Evolutionary conservation across 2,113 vertebrate species (phyloP), one percentile per base, ranked within the genome.

Genomic region (Salvelinus fontinalis): DNA sequence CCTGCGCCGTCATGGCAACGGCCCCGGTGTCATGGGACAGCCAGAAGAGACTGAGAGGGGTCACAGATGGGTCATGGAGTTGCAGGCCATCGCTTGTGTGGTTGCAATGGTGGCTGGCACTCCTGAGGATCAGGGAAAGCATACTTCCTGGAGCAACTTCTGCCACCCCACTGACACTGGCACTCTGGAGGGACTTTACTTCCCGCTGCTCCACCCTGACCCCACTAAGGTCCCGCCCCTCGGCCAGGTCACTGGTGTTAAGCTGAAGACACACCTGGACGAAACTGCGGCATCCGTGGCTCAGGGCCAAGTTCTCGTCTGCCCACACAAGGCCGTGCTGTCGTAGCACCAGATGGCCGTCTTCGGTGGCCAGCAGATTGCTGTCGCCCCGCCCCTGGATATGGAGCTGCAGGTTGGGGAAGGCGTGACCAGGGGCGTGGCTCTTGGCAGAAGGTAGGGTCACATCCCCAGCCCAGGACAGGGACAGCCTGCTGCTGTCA

Each of bases 311-410:
- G 83, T 94, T 97, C 60, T 94, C 85, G 24, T 96, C 96, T 31
- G 91, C 85, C 95, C 95, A 97, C 67, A 96, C 78, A 64, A 97
- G 89, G n/a, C 95, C 95, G 0, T 96, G 94, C 22, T 95, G 94
- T 73, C 85, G 91, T 78, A 96, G 90, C 22, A 90, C 76, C 74
- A 96, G 80, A 8, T 71, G 87, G 8, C 90, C 93, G 0, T 92
- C 90, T 78, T 93, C 89, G 5, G 81, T 14, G 0, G 89, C 91
- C 0, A 93, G 85, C 51, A 95, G 75, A 11, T 4, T 34, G 39
- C 16, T 34, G 16, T 26, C 67, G 5, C 77, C 73, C 39, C 92
- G 87, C 18, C 89, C 95, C 65, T 91, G 91, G 76, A 97, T 87
- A 24, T 88, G 90, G 65, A 96, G 89, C 82, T 87, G 91, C 80